Evolutionary conservation across 2,888 invertebrate genomes (phyloP).

Genomic region (Ischnus inquisitorius): DNA sequence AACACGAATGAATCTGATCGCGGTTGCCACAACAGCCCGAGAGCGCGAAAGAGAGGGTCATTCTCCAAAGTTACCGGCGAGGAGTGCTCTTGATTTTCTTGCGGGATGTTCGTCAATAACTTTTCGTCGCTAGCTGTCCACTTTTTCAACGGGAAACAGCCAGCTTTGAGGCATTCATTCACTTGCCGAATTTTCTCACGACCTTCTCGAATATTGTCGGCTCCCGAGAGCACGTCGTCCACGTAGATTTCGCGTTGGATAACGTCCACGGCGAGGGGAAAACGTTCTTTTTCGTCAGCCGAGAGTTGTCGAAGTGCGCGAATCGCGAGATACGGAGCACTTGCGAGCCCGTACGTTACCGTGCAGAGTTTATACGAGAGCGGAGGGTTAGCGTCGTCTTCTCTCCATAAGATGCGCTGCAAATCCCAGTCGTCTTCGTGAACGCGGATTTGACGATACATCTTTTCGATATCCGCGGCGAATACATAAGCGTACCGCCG

Average conservation of each 20-base stretch:
- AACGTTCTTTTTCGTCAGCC: conserved; percentile 25
- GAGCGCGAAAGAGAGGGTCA: conserved; percentile 37
- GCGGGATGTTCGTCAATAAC: conserved; percentile 15
- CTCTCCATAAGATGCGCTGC: conserved; percentile 81
- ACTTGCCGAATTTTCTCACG: conserved; percentile 43
- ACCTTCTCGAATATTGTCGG: conserved; percentile 31
- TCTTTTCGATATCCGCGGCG: conserved; percentile 81
- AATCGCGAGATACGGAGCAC: conserved; percentile 2
- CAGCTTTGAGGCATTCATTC: conserved; percentile 30
- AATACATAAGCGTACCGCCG: conserved; percentile 75
- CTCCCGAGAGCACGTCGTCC: conserved; percentile 63
- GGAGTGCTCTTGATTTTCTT: background rate
- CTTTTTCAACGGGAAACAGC: conserved; percentile 56
- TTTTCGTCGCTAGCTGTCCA: conserved; percentile 48
- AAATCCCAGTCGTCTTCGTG: conserved; percentile 72
- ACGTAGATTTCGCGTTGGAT: conserved; percentile 57
- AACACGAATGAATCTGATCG: conserved; percentile 54
- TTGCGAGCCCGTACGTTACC: background rate
- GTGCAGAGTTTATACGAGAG: conserved; percentile 19
- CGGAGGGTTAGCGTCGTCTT: conserved; percentile 65
- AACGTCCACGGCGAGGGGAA: conserved; percentile 34
- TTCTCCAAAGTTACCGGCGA: conserved; percentile 7
- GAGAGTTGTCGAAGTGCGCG: conserved; percentile 46
- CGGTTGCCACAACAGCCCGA: conserved; percentile 59
- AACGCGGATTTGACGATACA: conserved; percentile 79